A percentile compares a stretch with the other conserved stretches of the same genome.
Conservation (phyloP, 1,140 invertebrate species). For the Drosophila paulistorum region DNA sequence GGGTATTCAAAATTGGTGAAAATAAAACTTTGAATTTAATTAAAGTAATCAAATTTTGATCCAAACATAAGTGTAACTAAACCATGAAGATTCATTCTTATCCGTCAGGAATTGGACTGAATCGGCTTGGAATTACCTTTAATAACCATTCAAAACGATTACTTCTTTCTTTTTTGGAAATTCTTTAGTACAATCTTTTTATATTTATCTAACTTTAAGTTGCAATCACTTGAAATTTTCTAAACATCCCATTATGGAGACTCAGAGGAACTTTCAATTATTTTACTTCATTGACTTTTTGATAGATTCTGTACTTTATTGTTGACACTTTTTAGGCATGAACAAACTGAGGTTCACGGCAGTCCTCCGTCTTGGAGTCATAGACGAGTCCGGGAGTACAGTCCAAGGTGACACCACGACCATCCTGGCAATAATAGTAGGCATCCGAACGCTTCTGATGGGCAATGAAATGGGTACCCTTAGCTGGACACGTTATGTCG, state of each 20-base stretch:
- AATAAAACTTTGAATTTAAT: neutral
- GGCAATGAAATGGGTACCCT: constrained; percentile 63
- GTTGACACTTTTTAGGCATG: constrained; percentile 29
- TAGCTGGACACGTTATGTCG: constrained; percentile 60
- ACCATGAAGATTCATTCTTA: no score
- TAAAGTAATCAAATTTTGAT: no score
- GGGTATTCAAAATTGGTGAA: neutral
- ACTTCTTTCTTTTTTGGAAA: no score
- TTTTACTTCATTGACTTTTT: constrained; percentile 13
- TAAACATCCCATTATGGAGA: no score
- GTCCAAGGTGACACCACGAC: constrained; percentile 62
- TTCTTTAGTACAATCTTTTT: no score
- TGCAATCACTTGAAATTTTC: no score
- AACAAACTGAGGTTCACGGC: constrained; percentile 47
- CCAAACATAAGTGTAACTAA: no score
- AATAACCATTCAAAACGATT: no score
- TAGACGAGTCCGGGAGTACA: constrained; percentile 74
- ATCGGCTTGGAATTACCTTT: no score
- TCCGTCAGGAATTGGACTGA: no score
- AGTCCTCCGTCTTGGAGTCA: constrained; percentile 53
- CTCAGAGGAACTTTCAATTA: no score
- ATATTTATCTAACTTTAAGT: no score
- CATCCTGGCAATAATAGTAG: constrained; percentile 73
- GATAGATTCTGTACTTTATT: constrained; percentile 27
- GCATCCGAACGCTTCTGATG: constrained; percentile 58